phyloP scores from a whole-genome alignment of 2,888 invertebrate genomes.

The Hirtodrosophila trivittata region DNA sequence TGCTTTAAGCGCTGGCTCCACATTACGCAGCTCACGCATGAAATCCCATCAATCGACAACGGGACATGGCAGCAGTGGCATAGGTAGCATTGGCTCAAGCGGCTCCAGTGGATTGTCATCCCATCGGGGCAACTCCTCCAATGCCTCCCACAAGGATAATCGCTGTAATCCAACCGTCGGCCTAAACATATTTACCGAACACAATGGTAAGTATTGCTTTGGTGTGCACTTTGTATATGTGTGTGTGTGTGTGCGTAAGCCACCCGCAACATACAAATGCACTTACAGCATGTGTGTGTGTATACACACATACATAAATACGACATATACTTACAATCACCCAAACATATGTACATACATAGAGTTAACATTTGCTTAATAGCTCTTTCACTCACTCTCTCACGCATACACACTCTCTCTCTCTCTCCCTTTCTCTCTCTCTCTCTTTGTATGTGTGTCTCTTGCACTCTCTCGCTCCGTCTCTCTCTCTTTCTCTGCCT shows the following conservation, averaged over 20 bases:
- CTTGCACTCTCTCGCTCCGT: slow-evolving; percentile 8
- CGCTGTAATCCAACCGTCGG: slow-evolving; percentile 86
- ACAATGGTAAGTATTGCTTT: slow-evolving; percentile 90
- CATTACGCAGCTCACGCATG: slow-evolving; percentile 89
- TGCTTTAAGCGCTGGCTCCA: slow-evolving; percentile 84
- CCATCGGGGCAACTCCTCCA: slow-evolving; percentile 52
- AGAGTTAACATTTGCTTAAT: slow-evolving; percentile 42
- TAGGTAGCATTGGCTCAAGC: slow-evolving; percentile 58
- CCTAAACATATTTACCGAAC: slow-evolving; percentile 97
- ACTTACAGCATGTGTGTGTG: slow-evolving; percentile 43
- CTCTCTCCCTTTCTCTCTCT: slow-evolving; percentile 10
- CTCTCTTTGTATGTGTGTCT: slow-evolving; percentile 12
- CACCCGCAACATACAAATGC: slow-evolving; percentile 58
- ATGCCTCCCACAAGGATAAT: slow-evolving; percentile 87
- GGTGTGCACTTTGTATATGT: slow-evolving; percentile 6
- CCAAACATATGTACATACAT: slow-evolving; percentile 29
- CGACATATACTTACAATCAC: background rate
- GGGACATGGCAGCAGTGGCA: slow-evolving; percentile 56
- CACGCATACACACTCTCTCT: slow-evolving; percentile 6
- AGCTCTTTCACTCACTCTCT: slow-evolving; percentile 12
- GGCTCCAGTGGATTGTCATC: slow-evolving; percentile 83
- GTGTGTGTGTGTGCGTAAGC: slow-evolving; percentile 28
- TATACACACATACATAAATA: slow-evolving; percentile 13
- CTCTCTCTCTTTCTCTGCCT: slow-evolving; percentile 15
- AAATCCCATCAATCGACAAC: slow-evolving; percentile 84